Conservation (phyloP, 2,113 vertebrate genomes). For the Nycticorax nycticorax region DNA sequence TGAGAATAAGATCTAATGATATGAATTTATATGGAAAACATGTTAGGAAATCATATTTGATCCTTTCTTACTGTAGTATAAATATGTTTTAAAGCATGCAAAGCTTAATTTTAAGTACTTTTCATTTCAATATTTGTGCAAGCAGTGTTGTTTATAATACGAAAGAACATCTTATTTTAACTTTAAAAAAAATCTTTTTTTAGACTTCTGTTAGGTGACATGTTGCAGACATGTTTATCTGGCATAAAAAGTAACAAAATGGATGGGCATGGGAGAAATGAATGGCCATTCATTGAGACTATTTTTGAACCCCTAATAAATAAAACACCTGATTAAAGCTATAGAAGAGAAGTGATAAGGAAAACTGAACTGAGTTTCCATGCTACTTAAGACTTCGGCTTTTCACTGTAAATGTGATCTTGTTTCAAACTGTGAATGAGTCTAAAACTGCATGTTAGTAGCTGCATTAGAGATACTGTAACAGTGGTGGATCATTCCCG, state of each 20-base stretch:
- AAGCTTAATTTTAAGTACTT: background rate
- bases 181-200: background rate
- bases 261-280: background rate
- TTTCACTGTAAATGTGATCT: conserved; percentile 83
- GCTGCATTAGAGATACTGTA: conserved; percentile 77
- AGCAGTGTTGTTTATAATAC: background rate
- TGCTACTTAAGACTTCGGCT: conserved; percentile 76
- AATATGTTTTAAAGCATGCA: background rate
- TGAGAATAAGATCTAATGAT: background rate
- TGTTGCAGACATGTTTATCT: background rate
- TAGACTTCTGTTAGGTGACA: background rate
- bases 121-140: background rate
- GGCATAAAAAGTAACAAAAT: background rate
- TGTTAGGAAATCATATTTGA: background rate
- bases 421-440: conserved; percentile 81
- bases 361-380: conserved; percentile 80
- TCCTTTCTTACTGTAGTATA: background rate
- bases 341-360: conserved; percentile 77
- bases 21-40: background rate
- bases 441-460: conserved; percentile 72
- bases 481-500: conserved; percentile 75
- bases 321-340: conserved; percentile 68
- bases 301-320: conserved; percentile 70
- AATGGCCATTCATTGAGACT: conserved; percentile 54
- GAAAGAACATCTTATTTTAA: background rate